Evolutionary conservation across 2,113 vertebrate species (phyloP), one percentile per base, ranked within the genome.

Genomic region (Pyrgilauda ruficollis): DNA sequence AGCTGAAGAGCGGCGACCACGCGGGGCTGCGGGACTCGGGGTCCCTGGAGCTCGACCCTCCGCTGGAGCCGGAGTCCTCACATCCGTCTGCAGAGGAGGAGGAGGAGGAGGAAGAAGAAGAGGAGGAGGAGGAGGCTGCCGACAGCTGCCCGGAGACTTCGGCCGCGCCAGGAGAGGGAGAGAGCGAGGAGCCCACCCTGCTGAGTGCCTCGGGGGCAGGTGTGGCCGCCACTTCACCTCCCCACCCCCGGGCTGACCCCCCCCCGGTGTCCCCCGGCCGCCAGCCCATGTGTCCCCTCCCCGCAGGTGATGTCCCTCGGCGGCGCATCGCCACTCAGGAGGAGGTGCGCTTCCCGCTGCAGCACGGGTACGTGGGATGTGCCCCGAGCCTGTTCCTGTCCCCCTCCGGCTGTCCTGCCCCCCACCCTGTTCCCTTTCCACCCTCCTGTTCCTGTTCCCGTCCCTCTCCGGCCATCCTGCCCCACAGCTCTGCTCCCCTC

Each of bases 281-380:
- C 7, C n/a, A 19, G 26, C 84, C 13, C 63, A 1, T n/a, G 4
- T 26, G 61, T 76, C 73, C 63, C 79, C 41, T 12, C 83, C 96
- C 61, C 23, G 75, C 97, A 99, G 99, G 98, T 62, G 98, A 98
- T 85, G 94, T 97, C 35, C 97, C 97, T 44, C 98, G 97, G 56
- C 98, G 99, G 62, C 98, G 99, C 93, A 98, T 99, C 59, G 99
- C 99, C 74, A 99, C 99, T 13, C 98, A 98, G 70, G 98, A 99
- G 67, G 99, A 99, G 96, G 99, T 99, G 87, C 98, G 98, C 75
- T 98, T 99, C 72, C 99, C 99, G 6, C 97, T 99, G 92, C 96
- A 98, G 67, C 98, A 99, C 64, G 99, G 99, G 99, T 99, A 99
- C 90, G 97, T 98, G 92, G 55, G 24, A 1, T 39, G n/a, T 24